Evolutionary conservation across 2,797 vertebrate genomes (phyloP), one percentile per base, ranked within the genome.

Genomic region (Odontamblyopus lacepedii): DNA sequence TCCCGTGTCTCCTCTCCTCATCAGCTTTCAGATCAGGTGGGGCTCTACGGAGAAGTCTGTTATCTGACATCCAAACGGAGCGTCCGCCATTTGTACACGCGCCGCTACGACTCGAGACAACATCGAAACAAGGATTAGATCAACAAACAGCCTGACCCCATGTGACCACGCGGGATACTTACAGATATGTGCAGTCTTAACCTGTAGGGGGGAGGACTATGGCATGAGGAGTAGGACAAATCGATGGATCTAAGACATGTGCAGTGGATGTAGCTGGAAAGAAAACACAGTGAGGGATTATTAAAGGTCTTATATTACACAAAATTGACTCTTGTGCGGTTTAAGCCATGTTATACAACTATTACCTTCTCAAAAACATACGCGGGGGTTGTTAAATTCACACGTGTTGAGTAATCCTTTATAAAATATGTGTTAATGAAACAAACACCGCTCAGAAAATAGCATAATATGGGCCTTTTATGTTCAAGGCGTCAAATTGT

Each of bases 61-160:
- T 91, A 90, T 92, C 89, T 77, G 81, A 72, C 80, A 70, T 76
- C 71, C 57, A 77, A 80, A 72, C 51, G 8, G 44, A 8, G 15
- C 75, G n/a, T 77, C 82, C 76, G 82, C 86, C 81, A 81, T 88
- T 87, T 78, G 77, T 87, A 82, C 67, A 69, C 3, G 44, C 13
- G 13, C 44, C 44, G 44, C 44, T 1, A 48, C 1, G 61, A 38
- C 82, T 82, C 73, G 85, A 82, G 89, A 91, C 88, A 89, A 90
- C 89, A 90, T 90, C 88, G 81, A 86, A 63, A 90, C 87, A 85
- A 78, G 85, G 85, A 89, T 89, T 90, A 90, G 88, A 87, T 89
- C 89, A 91, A 89, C 91, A 89, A 83, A 85, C 76, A 15, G 19
- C 69, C 63, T 82, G 88, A 86, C 79, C 84, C 80, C 19, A 61